phyloP scores from a whole-genome alignment of 2,888 invertebrate genomes.

The Caenorhabditis drosophilae region DNA sequence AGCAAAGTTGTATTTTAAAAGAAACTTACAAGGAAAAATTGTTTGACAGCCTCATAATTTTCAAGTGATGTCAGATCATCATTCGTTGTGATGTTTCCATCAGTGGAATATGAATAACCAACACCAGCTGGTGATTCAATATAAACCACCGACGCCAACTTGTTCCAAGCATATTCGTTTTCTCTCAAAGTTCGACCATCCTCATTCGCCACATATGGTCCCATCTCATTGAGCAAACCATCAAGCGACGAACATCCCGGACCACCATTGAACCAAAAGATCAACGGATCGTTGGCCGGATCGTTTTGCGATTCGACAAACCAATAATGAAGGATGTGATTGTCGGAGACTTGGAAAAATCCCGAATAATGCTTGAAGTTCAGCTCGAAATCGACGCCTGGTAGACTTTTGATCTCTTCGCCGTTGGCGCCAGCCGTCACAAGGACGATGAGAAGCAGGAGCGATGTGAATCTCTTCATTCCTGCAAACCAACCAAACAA shows the following conservation, averaged over 20 bases:
- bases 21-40: constrained; percentile 70
- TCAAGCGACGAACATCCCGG: constrained; percentile 72
- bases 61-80: constrained; percentile 70
- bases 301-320: constrained; percentile 66
- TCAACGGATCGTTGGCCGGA: constrained; percentile 60
- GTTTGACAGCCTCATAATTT: constrained; percentile 72
- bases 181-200: constrained; percentile 65
- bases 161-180: constrained; percentile 69
- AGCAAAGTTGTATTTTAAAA: not conserved
- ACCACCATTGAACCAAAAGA: constrained; percentile 69
- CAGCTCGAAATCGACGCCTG: constrained; percentile 59
- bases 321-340: constrained; percentile 71
- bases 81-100: constrained; percentile 69
- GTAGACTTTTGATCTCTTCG: constrained; percentile 60
- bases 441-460: constrained; percentile 16
- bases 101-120: constrained; percentile 72
- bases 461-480: not conserved
- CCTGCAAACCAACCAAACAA: no score
- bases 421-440: constrained; percentile 13
- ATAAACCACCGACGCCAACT: constrained; percentile 72
- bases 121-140: constrained; percentile 74
- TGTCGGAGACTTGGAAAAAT: constrained; percentile 69
- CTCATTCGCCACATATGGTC: constrained; percentile 70
- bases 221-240: constrained; percentile 72
- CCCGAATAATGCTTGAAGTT: constrained; percentile 67